Evolutionary conservation across 2,113 vertebrate species (phyloP).

Genomic region (Thunnus maccoyii): DNA sequence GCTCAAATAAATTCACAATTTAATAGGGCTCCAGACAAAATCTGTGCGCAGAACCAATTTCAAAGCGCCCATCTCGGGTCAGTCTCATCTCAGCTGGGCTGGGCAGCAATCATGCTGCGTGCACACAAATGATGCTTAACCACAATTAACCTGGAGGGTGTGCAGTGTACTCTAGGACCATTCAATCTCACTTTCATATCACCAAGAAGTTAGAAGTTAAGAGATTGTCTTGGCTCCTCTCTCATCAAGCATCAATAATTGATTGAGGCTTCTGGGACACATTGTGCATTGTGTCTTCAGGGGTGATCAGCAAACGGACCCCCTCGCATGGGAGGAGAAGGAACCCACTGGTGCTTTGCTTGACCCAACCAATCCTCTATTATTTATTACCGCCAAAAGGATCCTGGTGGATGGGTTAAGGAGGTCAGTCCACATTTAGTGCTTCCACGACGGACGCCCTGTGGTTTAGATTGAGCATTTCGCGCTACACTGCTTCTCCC

Average conservation of each 20-base stretch:
- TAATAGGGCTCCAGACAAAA: conserved; percentile 68
- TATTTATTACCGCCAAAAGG: conserved; percentile 84
- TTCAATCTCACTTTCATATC: conserved; percentile 80
- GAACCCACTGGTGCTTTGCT: conserved; percentile 69
- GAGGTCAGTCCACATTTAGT: conserved; percentile 87
- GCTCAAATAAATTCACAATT: conserved; percentile 67
- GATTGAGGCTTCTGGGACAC: conserved; percentile 78
- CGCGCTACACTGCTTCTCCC: conserved; percentile 83
- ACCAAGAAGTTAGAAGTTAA: conserved; percentile 75
- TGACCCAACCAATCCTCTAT: conserved; percentile 81
- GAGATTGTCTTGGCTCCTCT: conserved; percentile 75
- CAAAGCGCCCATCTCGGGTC: conserved; percentile 66
- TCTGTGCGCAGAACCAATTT: conserved; percentile 72
- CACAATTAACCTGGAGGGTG: conserved; percentile 81
- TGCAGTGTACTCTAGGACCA: conserved; percentile 49
- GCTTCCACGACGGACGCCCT: conserved; percentile 60
- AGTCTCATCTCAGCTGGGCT: conserved; percentile 78
- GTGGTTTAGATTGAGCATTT: conserved; percentile 87
- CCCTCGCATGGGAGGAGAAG: conserved; percentile 62
- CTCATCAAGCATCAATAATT: conserved; percentile 86
- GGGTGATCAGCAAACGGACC: conserved; percentile 71
- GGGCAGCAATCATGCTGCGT: conserved; percentile 61
- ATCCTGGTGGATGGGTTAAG: conserved; percentile 78
- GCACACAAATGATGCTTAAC: conserved; percentile 78
- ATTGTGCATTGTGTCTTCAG: conserved; percentile 73